These are phyloP conservation scores for Heterotilapia buettikoferi DNA, from an alignment of 2,113 vertebrate species.

Conservation along the genomic window DNA sequence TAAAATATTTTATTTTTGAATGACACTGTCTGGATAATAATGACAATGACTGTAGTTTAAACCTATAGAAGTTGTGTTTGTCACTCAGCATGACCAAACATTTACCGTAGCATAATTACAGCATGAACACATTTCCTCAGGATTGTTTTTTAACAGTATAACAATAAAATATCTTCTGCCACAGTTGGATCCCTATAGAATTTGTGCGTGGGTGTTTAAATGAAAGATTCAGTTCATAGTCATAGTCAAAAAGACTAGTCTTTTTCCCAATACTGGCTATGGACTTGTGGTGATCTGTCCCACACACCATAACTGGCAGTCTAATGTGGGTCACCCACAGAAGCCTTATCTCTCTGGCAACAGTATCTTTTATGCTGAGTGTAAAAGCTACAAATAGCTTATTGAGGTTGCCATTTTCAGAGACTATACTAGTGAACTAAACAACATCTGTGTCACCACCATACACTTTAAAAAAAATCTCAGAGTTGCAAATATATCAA, in stretches of 20 bases:
- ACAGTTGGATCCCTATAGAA: neutral
- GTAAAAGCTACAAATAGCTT: neutral
- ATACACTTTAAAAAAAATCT: neutral
- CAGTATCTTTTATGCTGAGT: conserved; percentile 5
- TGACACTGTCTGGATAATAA: neutral
- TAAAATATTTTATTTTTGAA: neutral
- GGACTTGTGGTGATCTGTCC: neutral
- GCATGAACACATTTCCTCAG: neutral
- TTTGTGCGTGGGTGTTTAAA: neutral
- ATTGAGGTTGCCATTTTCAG: neutral
- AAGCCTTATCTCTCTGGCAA: conserved; percentile 39
- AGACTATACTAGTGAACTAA: neutral
- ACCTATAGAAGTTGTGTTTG: neutral
- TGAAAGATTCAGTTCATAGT: neutral
- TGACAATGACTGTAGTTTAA: neutral
- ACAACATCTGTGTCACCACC: neutral
- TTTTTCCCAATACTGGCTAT: neutral
- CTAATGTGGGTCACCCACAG: conserved; percentile 43
- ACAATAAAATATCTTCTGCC: neutral
- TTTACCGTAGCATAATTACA: neutral
- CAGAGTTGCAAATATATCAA: neutral
- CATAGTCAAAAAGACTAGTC: neutral
- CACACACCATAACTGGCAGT: conserved; percentile 18
- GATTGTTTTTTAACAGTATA: neutral
- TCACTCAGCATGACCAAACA: neutral